Conservation (phyloP, 2,113 vertebrate genomes). For the Scartelaos histophorus region DNA sequence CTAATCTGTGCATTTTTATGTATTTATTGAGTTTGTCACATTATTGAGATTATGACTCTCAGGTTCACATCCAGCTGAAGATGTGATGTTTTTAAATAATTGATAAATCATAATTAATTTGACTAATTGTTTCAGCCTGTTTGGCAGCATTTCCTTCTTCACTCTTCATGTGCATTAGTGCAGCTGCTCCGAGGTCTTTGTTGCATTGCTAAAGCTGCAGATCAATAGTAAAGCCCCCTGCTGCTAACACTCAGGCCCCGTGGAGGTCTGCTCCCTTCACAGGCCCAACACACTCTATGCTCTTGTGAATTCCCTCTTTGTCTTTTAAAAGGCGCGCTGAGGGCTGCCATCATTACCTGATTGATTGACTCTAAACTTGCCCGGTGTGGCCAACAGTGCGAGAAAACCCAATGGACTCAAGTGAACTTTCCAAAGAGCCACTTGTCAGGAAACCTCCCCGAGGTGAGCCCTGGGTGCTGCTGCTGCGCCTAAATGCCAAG, state of each 20-base stretch:
- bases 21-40: too few relatives aligned
- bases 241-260: not conserved
- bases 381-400: conserved; percentile 18
- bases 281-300: not conserved
- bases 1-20: too few relatives aligned
- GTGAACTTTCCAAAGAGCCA: conserved; percentile 77
- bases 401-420: conserved; percentile 48
- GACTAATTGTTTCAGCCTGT: not conserved
- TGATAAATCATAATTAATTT: not conserved
- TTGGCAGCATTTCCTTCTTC: not conserved
- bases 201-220: conserved; percentile 13
- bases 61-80: too few relatives aligned
- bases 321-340: conserved; percentile 5
- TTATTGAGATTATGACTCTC: too few relatives aligned
- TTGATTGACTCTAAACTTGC: conserved; percentile 16
- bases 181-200: conserved; percentile 28
- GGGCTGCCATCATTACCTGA: not conserved
- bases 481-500: conserved; percentile 73
- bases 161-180: conserved; percentile 18
- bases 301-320: not conserved
- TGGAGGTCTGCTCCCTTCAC: not conserved
- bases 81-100: not conserved
- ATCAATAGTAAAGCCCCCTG: conserved; percentile 35
- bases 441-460: conserved; percentile 76
- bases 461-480: conserved; percentile 71